Conservation (phyloP, 1,140 invertebrate genomes). For the Hycleus cichorii region DNA sequence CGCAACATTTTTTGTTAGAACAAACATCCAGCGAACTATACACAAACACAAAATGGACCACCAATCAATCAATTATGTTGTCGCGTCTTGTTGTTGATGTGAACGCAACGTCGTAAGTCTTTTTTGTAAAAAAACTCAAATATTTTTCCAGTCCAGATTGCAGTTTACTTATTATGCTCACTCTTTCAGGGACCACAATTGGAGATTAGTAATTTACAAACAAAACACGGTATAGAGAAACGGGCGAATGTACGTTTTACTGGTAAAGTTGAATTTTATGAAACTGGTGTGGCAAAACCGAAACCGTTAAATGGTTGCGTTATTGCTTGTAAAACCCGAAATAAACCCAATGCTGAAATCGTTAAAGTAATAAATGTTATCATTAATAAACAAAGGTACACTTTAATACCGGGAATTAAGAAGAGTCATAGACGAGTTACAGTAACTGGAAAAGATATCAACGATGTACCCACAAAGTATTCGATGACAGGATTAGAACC, state of each 20-base stretch:
- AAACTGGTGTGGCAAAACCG: conserved; percentile 50
- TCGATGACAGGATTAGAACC: conserved; percentile 57
- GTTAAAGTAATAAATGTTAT: conserved; percentile 50
- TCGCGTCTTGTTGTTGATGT: not conserved
- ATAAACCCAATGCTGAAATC: conserved; percentile 43
- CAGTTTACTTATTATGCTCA: conserved; percentile 37
- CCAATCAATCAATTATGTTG: not conserved
- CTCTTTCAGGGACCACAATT: conserved; percentile 45
- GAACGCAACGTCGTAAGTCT: conserved; percentile 28
- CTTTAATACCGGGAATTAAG: conserved; percentile 54
- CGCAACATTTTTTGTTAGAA: conserved; percentile 7
- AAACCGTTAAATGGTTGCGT: conserved; percentile 52
- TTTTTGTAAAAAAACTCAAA: conserved; percentile 18
- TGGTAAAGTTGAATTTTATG: conserved; percentile 61
- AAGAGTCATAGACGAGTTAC: conserved; percentile 51
- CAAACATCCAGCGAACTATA: conserved; percentile 2
- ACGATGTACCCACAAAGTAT: conserved; percentile 61
- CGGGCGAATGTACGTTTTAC: conserved; percentile 53
- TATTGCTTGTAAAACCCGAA: conserved; percentile 45
- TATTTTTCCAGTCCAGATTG: conserved; percentile 10
- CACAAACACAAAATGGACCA: not conserved
- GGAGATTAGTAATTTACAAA: conserved; percentile 41
- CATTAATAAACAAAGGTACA: conserved; percentile 52
- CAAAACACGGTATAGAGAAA: conserved; percentile 50
- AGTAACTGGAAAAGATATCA: conserved; percentile 51